Evolutionary conservation across 2,888 invertebrate species (phyloP).

Genomic region (Hyppa rectilinea): DNA sequence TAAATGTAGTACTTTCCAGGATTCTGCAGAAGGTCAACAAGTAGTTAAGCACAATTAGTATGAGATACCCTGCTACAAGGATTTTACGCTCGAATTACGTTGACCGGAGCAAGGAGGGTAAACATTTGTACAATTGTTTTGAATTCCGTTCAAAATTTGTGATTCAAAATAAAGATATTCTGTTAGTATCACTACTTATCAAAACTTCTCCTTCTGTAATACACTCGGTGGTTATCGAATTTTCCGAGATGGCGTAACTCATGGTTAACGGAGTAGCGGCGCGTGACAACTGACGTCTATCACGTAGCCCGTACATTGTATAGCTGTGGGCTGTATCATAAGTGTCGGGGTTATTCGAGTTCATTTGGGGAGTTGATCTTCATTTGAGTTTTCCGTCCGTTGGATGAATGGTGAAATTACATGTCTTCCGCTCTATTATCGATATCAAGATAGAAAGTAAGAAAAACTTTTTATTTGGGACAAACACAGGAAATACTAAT

Average conservation of each 20-base stretch:
- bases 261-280: constrained; percentile 28
- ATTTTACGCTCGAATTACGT: background rate
- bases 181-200: too few species aligned
- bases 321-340: constrained; percentile 5
- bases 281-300: constrained; percentile 46
- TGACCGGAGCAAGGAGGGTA: background rate
- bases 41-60: background rate
- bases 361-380: constrained; percentile 11
- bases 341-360: constrained; percentile 36
- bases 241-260: constrained; percentile 31
- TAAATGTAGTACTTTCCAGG: background rate
- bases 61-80: background rate
- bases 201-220: constrained; percentile 22
- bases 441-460: background rate
- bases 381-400: constrained; percentile 1
- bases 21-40: constrained; percentile 17
- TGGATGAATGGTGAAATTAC: background rate
- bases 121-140: background rate
- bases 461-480: background rate
- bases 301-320: constrained; percentile 1
- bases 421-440: background rate
- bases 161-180: background rate
- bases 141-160: too few species aligned
- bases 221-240: background rate
- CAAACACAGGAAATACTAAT: background rate